Evolutionary conservation across 2,113 vertebrate genomes (phyloP).

Genomic region (Excalfactoria chinensis): DNA sequence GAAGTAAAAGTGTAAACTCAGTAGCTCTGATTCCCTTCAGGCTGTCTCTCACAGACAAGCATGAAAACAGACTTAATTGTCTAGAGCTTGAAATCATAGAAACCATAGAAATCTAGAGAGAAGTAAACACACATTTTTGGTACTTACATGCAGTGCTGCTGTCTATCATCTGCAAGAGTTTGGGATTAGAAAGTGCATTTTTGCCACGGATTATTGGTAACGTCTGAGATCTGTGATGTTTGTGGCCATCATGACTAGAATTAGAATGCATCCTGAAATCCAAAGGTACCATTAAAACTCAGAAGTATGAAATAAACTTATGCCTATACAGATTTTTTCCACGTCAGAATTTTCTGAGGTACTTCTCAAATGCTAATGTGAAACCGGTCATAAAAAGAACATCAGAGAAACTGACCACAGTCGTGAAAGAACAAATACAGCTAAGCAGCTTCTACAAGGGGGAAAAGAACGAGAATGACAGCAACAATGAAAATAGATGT

Average conservation of each 20-base stretch:
- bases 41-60: background rate
- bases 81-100: background rate
- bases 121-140: background rate
- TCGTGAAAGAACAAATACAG: background rate
- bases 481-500: background rate
- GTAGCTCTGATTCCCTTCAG: background rate
- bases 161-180: conserved; percentile 96
- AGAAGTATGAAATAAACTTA: background rate
- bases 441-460: background rate
- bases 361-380: background rate
- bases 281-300: background rate
- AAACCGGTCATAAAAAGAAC: background rate
- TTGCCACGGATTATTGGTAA: conserved; percentile 96
- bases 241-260: conserved; percentile 89
- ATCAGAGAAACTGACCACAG: background rate
- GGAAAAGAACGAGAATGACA: background rate
- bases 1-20: background rate
- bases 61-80: background rate
- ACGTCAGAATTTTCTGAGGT: background rate
- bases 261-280: conserved; percentile 88
- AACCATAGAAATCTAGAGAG: background rate
- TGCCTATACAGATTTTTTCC: background rate
- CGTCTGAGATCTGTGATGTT: conserved; percentile 94
- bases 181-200: conserved; percentile 95
- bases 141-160: conserved; percentile 82